phyloP scores from a whole-genome alignment of 2,113 vertebrate genomes.

The human (Homo sapiens) region GRCh38 chr11:68349501-68350000 shows the following conservation, averaged over 20 bases:
- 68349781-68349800: accelerated
- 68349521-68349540: background rate
- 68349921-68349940: background rate
- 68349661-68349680: background rate
- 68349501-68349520: background rate
- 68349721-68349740: background rate
- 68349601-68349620: background rate
- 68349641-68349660: background rate
- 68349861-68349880: background rate
- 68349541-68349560: background rate
- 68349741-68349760: background rate
- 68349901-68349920: accelerated
- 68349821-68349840: background rate
- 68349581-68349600: background rate
- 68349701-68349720: accelerated
- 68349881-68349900: background rate
- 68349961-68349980: too few relatives aligned
- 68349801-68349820: background rate
- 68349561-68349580: background rate
- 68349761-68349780: background rate
- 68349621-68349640: background rate
- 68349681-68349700: background rate
- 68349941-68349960: background rate
- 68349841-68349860: too few relatives aligned
- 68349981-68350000: background rate